These are phyloP conservation scores for Turdus rufiventris DNA, from an alignment of 2,113 vertebrate species.

Conservation along the genomic window DNA sequence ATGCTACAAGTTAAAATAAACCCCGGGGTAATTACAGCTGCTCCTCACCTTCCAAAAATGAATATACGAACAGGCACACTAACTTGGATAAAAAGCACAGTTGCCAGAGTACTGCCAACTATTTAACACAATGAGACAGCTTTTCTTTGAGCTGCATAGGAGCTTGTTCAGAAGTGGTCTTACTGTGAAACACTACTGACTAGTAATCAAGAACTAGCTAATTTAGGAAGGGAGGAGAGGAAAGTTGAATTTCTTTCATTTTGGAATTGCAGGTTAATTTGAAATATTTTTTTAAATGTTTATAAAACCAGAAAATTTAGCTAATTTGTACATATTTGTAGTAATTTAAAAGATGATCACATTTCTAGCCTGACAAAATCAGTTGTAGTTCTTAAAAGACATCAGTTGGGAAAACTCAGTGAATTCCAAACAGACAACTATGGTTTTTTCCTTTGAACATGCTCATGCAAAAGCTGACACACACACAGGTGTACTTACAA, in stretches of 20 bases:
- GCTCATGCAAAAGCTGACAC: background rate
- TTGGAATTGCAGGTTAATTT: background rate
- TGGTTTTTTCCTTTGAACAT: background rate
- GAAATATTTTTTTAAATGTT: background rate
- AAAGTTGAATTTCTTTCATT: background rate
- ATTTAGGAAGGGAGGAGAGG: background rate
- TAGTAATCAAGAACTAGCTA: background rate
- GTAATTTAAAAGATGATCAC: background rate
- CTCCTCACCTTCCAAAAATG: background rate
- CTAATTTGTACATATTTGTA: background rate
- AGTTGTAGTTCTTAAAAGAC: background rate
- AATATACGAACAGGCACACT: background rate
- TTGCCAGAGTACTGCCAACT: background rate
- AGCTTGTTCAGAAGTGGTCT: background rate
- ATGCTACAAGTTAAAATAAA: background rate
- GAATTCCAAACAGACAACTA: background rate
- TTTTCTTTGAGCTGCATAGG: background rate
- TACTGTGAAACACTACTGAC: background rate
- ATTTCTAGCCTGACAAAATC: background rate
- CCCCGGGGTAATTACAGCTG: background rate
- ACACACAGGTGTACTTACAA: constrained; percentile 16
- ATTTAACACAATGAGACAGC: background rate
- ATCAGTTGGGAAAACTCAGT: background rate
- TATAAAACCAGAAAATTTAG: background rate
- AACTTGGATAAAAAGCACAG: background rate